Base-by-base conservation (phyloP, 2,888 invertebrate genomes). In the Meiosimyza platycephala region DNA sequence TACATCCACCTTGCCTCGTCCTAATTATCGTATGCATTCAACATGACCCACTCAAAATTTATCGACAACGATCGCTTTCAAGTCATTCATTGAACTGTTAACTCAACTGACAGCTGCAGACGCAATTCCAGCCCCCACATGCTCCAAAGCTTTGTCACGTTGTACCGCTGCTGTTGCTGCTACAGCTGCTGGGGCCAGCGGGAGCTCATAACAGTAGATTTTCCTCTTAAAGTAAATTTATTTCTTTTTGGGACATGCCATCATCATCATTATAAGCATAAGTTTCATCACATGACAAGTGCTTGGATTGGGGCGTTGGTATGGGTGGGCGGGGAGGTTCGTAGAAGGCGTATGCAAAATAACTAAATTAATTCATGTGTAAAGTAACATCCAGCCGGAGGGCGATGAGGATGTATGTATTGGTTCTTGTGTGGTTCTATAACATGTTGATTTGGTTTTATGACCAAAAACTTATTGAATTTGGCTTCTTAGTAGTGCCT, bases 11-110 rank as follows among this genome's bases (percentile, higher is more conserved):
- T 9, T 40, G 9, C 40, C 40, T 40, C 40, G 22, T 22, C 2
- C 52, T n/a, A 15, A 52, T 52, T 16, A 15, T 52, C 4, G 12
- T 52, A 15, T 16, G 9, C 54, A 54, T 54, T 13, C 54, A 16
- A 16, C 15, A 28, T 11, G 33, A n/a, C 18, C 16, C 64, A 40
- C 48, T 40, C 9, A 54, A 54, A 28, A n/a, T 66, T 63, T 48
- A n/a, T n/a, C 48, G 13, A 40, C 47, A 13, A 51, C 67, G 54
- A 54, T 67, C 57, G 54, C 57, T 67, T 57, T 67, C 51, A 67
- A 57, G 57, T 67, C 67, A 67, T 57, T 54, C 67, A 57, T 67
- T 67, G 67, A 57, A 67, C 67, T 67, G 67, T 54, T 66, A 57
- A 57, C n/a, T 63, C 47, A 16, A 48, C 63, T 63, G 63, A 63